These are phyloP conservation scores for Jordanella pulchra DNA, from an alignment of 2,797 vertebrate genomes.

Conservation along the genomic window DNA sequence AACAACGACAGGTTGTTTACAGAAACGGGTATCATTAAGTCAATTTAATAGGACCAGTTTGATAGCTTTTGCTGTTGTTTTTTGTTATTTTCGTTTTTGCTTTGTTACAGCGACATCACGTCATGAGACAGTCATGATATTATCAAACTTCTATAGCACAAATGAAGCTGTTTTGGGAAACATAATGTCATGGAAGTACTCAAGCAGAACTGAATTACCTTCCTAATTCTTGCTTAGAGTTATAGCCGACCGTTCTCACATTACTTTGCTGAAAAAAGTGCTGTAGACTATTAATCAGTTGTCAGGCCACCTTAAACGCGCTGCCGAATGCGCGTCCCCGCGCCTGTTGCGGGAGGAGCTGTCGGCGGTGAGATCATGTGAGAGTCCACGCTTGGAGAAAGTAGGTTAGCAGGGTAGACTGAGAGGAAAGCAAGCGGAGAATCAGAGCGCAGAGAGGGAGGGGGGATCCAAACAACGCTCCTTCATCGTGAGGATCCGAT, in stretches of 20 bases:
- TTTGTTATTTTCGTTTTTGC: neutral
- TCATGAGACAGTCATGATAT: neutral
- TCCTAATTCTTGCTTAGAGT: conserved; percentile 2
- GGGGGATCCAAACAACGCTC: conserved; percentile 55
- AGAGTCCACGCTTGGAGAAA: conserved; percentile 83
- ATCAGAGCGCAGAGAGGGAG: conserved; percentile 56
- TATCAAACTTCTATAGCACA: conserved; percentile 2
- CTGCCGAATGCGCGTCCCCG: conserved; percentile 73
- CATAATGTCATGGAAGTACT: neutral
- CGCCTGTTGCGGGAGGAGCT: conserved; percentile 63
- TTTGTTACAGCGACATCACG: neutral
- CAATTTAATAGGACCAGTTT: neutral
- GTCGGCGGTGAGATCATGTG: conserved; percentile 82
- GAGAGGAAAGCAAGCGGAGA: conserved; percentile 72
- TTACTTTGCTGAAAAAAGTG: neutral
- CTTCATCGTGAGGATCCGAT: conserved; percentile 61
- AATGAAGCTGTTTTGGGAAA: neutral
- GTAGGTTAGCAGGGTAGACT: conserved; percentile 84
- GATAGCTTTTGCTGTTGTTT: neutral
- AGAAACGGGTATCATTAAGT: neutral
- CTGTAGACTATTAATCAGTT: conserved; percentile 7
- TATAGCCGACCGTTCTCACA: neutral
- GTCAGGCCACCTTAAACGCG: conserved; percentile 74
- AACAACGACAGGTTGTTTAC: neutral
- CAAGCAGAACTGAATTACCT: conserved; percentile 34